Evolutionary conservation across 2,113 vertebrate species (phyloP).

Genomic region (Ceratotherium simum): DNA sequence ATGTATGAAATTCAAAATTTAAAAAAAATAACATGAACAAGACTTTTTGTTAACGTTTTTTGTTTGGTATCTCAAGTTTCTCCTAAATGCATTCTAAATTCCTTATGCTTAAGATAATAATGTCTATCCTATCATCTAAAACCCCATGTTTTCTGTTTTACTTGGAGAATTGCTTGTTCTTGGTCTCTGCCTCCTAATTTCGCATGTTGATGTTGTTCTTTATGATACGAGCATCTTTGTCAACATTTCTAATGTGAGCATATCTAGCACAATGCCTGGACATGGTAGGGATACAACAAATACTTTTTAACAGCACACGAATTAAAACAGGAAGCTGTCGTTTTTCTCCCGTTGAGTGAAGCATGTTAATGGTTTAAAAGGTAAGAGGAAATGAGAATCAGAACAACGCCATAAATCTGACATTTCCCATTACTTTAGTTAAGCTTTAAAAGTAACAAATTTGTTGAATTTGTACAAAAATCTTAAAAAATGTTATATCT

Average conservation of each 20-base stretch:
- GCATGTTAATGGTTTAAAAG: neutral
- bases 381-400: neutral
- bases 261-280: neutral
- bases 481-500: neutral
- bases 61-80: constrained; percentile 62
- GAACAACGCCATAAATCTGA: neutral
- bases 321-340: neutral
- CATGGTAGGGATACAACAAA: neutral
- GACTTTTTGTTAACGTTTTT: constrained; percentile 70
- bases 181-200: neutral
- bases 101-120: neutral
- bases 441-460: neutral
- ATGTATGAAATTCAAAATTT: constrained; percentile 72
- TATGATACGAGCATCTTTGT: neutral
- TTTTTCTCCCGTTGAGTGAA: neutral
- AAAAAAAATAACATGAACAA: constrained; percentile 67
- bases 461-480: neutral
- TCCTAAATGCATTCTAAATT: neutral
- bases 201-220: neutral
- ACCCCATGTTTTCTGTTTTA: neutral
- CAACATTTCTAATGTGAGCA: neutral
- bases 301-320: neutral
- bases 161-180: neutral
- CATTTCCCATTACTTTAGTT: neutral
- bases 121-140: neutral